A percentile compares a stretch with the other conserved stretches of the same genome.
Evolutionary conservation across 2,113 vertebrate species (phyloP).

Genomic region (Calidris pygmaea): DNA sequence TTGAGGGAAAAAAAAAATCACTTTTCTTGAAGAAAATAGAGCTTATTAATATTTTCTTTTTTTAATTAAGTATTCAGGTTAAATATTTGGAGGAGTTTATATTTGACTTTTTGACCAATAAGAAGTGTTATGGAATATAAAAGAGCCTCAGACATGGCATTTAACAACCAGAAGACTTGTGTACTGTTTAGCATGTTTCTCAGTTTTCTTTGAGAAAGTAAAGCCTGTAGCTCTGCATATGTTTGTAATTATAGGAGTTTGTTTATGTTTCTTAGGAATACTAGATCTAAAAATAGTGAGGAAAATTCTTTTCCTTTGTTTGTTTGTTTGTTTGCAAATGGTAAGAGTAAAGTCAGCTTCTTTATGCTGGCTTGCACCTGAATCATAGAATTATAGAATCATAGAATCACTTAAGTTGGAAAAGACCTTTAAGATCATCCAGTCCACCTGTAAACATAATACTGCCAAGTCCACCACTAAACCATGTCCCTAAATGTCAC

Average conservation of each 20-base stretch:
- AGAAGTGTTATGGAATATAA: neutral
- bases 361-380: neutral
- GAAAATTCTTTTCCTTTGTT: neutral
- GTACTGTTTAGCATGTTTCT: neutral
- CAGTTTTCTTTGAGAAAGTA: neutral
- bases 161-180: neutral
- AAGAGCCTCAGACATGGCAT: neutral
- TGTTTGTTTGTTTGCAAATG: neutral
- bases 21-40: neutral
- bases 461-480: neutral
- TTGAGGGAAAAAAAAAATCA: neutral
- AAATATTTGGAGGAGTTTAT: neutral
- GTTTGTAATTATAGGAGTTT: neutral
- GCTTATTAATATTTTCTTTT: neutral
- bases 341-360: neutral
- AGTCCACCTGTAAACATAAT: neutral
- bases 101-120: neutral
- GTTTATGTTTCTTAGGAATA: neutral
- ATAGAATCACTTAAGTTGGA: neutral
- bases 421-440: neutral
- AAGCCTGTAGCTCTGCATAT: neutral
- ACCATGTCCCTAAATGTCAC: too few relatives aligned
- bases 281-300: neutral
- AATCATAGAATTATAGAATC: neutral
- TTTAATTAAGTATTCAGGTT: neutral